Base-by-base conservation (phyloP, 2,797 vertebrate species). In the Betta splendens region DNA sequence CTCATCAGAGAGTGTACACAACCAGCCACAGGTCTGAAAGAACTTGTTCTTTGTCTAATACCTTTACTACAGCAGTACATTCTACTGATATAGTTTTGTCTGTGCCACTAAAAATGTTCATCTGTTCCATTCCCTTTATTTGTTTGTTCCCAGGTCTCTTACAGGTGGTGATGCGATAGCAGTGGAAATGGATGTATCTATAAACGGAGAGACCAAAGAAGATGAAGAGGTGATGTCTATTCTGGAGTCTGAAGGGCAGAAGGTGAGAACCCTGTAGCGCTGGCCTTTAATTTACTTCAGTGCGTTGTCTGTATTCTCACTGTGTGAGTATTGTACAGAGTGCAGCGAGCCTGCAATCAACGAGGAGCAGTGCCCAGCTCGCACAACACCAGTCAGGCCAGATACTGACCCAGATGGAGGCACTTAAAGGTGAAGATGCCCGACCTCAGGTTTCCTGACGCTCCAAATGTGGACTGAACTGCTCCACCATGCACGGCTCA, bases 351-450 rank as follows among this genome's bases (percentile, higher is more conserved):
- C 16, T 37, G 1, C 45, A n/a, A 21, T 88, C 89, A 0, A 38
- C 38, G 36, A 80, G 31, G 35, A 77, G 1, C 49, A 79, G 75
- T 25, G 11, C 20, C 16, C 18, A 29, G 37, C 1, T 40, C 15
- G 33, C 43, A 33, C 78, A 80, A 5, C 67, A 70, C 16, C 28
- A 2, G 43, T 69, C 44, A 17, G 84, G 71, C 61, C 65, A 80
- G 22, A 59, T 72, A 16, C 51, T 78, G 43, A 85, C 77, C 40
- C 71, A 85, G 63, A 59, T 80, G 13, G 89, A 89, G 52, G 42
- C 23, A 1, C 45, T 77, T 1, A 33, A 25, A 25, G 80, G 76
- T 82, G 62, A n/a, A 74, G 51, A 76, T n/a, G 44, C 4, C 33
- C 32, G 50, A 50, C 46, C 17, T 9, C 43, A 42, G 20, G 28